Evolutionary conservation across 2,797 vertebrate genomes (phyloP).

Genomic region (Tamandua tetradactyla): DNA sequence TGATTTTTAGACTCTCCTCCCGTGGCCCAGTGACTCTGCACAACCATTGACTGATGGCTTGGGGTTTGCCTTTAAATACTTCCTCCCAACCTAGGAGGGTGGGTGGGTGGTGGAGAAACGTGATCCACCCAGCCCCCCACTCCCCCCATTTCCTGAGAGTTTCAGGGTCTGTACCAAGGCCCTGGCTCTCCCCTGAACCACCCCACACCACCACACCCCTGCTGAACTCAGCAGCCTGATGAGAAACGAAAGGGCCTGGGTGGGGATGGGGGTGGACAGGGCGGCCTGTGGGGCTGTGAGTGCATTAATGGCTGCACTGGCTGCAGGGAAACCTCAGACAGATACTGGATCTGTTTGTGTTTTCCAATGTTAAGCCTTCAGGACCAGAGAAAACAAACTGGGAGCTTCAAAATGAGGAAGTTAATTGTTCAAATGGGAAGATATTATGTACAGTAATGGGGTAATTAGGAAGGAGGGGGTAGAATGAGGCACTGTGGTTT

Average conservation of each 20-base stretch:
- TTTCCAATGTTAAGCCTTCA: slow-evolving; percentile 51
- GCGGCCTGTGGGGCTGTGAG: not conserved
- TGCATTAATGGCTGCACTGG: slow-evolving; percentile 10
- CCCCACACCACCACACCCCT: too few species aligned
- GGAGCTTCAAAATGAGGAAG: slow-evolving; percentile 57
- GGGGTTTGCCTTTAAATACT: not conserved
- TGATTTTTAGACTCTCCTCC: not conserved
- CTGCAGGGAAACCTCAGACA: slow-evolving; percentile 57
- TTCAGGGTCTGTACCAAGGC: not conserved
- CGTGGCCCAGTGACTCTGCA: not conserved
- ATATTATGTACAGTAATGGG: slow-evolving; percentile 69
- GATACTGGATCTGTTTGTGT: slow-evolving; percentile 53
- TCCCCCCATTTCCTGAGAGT: not conserved
- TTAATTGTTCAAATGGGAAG: slow-evolving; percentile 72
- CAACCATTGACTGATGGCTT: not conserved
- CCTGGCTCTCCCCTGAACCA: slow-evolving; percentile 8
- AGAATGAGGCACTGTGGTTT: slow-evolving; percentile 28
- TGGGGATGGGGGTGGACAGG: not conserved
- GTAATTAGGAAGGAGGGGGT: slow-evolving; percentile 47
- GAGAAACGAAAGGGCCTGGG: not conserved
- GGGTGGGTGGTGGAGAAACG: not conserved
- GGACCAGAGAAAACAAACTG: slow-evolving; percentile 60
- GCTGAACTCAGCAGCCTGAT: not conserved
- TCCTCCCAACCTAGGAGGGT: not conserved
- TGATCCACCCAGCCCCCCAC: not conserved